Percentiles rank a stretch among this genome's conserved stretches.
These are phyloP conservation scores for Ptychochromis oligacanthus DNA, from an alignment of 2,113 vertebrate genomes.

Conservation along the genomic window DNA sequence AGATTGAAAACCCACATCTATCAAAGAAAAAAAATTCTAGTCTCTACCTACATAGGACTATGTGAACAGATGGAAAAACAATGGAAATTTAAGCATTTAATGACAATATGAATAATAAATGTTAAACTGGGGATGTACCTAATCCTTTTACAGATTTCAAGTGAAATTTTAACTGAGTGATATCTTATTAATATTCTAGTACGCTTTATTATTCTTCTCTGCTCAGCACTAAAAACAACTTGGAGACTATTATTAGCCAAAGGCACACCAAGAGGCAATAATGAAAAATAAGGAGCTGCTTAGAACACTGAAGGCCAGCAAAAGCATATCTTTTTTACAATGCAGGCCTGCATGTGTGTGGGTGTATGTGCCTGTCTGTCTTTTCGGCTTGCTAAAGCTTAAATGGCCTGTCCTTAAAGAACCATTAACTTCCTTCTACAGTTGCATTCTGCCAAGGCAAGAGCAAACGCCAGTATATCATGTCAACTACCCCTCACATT, in stretches of 20 bases:
- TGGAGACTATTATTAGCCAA: neutral
- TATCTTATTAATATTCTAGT: neutral
- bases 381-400: neutral
- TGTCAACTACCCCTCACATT: neutral
- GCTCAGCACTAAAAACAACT: neutral
- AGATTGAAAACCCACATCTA: too few relatives aligned
- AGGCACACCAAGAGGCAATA: slow-evolving; percentile 5
- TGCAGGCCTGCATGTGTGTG: neutral
- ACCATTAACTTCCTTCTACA: slow-evolving; percentile 42
- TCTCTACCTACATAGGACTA: too few relatives aligned
- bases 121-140: neutral
- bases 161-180: neutral
- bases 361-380: neutral
- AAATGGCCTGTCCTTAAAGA: slow-evolving; percentile 23
- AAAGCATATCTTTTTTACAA: slow-evolving; percentile 15
- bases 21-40: too few relatives aligned
- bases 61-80: neutral
- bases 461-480: slow-evolving; percentile 28
- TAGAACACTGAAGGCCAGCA: slow-evolving; percentile 20
- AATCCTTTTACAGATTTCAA: neutral
- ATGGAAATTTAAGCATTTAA: neutral
- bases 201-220: neutral
- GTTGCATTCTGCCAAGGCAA: slow-evolving; percentile 23
- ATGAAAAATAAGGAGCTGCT: slow-evolving; percentile 30
- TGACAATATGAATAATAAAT: neutral